Evolutionary conservation across 2,888 invertebrate genomes (phyloP).

Genomic region (Scaptomyza parva): DNA sequence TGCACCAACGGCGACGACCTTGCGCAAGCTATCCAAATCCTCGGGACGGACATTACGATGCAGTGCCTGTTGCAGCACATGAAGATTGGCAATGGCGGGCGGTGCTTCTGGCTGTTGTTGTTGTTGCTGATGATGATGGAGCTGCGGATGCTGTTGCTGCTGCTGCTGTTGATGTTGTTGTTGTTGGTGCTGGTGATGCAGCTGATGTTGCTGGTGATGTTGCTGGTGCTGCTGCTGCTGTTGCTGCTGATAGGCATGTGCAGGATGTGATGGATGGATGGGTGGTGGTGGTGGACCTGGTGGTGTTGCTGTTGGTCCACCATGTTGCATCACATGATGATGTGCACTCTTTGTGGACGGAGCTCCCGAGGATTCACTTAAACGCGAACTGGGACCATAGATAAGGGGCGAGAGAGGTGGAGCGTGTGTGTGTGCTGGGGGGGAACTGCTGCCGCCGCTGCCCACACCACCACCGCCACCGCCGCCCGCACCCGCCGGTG

Average conservation of each 20-base stretch:
- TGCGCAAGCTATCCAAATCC: slow-evolving; percentile 82
- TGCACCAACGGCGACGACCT: slow-evolving; percentile 78
- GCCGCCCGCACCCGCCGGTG: slow-evolving; percentile 11
- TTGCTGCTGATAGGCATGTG: slow-evolving; percentile 39
- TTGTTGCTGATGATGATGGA: slow-evolving; percentile 34
- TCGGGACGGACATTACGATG: slow-evolving; percentile 74
- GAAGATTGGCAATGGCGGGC: slow-evolving; percentile 70
- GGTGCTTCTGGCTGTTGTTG: slow-evolving; percentile 17
- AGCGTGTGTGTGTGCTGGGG: slow-evolving; percentile 45
- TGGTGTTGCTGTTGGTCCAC: slow-evolving; percentile 22
- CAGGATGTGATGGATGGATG: slow-evolving; percentile 30
- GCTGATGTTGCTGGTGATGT: slow-evolving; percentile 12
- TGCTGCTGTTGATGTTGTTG: slow-evolving; percentile 34
- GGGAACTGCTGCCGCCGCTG: slow-evolving; percentile 35
- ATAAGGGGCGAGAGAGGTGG: slow-evolving; percentile 62
- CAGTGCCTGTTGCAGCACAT: slow-evolving; percentile 77
- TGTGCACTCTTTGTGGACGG: slow-evolving; percentile 49
- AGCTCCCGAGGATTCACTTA: slow-evolving; percentile 7
- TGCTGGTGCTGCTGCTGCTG: slow-evolving; percentile 29
- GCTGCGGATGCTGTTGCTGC: slow-evolving; percentile 20
- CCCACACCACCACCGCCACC: neutral
- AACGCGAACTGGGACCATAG: slow-evolving; percentile 46
- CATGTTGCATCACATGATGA: slow-evolving; percentile 54
- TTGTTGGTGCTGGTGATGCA: slow-evolving; percentile 16
- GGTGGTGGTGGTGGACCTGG: slow-evolving; percentile 30